Percentiles rank a stretch among this genome's conserved stretches.
Evolutionary conservation across 2,888 invertebrate species (phyloP).

Genomic region (Archaeoteleia sp.): DNA sequence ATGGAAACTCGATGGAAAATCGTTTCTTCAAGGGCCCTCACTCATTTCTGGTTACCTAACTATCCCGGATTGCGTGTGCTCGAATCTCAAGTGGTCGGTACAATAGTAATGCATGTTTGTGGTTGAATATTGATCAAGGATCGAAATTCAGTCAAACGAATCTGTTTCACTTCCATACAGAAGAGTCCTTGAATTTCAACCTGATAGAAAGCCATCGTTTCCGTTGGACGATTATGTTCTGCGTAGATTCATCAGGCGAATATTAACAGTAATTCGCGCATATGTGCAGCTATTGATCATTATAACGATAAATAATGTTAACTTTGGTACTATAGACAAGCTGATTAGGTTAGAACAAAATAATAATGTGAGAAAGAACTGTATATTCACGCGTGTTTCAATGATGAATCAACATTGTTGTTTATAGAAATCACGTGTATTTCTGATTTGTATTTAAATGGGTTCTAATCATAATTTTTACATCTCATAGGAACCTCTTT

Average conservation of each 20-base stretch:
- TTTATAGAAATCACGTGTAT: too few relatives aligned
- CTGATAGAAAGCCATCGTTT: constrained; percentile 43
- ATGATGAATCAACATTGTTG: too few relatives aligned
- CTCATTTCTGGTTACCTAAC: constrained; percentile 43
- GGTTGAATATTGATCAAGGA: constrained; percentile 51
- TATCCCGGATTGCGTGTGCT: constrained; percentile 41
- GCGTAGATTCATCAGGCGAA: constrained; percentile 22
- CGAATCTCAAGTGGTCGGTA: constrained; percentile 28
- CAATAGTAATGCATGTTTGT: constrained; percentile 49
- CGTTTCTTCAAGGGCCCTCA: constrained; percentile 26
- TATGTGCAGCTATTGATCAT: constrained; percentile 33
- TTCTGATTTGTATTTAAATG: too few relatives aligned
- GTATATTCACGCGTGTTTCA: too few relatives aligned
- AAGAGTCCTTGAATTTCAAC: constrained; percentile 38
- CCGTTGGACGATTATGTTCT: constrained; percentile 33
- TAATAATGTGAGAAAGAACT: too few relatives aligned
- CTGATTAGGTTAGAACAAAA: too few relatives aligned
- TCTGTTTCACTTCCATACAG: constrained; percentile 40
- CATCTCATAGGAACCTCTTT: too few relatives aligned
- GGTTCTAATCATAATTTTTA: too few relatives aligned
- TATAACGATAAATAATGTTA: too few relatives aligned
- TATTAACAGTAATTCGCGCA: constrained; percentile 34
- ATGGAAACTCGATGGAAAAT: constrained; percentile 25
- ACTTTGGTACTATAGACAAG: too few relatives aligned
- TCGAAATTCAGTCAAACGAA: constrained; percentile 46